These are phyloP conservation scores for Fulmarus glacialis DNA, from an alignment of 2,113 vertebrate species.

Conservation along the genomic window DNA sequence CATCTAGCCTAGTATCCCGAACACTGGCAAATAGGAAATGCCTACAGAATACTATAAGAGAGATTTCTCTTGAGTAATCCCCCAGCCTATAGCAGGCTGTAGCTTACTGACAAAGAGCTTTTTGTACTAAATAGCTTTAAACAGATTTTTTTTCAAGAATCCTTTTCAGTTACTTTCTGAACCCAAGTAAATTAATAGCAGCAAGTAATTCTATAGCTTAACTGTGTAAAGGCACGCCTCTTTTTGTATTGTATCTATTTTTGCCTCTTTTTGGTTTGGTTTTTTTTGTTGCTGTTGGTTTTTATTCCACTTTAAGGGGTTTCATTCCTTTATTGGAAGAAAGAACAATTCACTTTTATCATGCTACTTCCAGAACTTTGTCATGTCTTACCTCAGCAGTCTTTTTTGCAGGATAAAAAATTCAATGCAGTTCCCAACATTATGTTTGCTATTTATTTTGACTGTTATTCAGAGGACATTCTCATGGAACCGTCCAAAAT, in stretches of 20 bases:
- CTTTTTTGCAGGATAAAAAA: background rate
- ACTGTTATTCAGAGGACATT: background rate
- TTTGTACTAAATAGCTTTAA: background rate
- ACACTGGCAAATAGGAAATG: background rate
- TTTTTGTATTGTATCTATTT: background rate
- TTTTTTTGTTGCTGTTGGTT: background rate
- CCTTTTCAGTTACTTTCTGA: background rate
- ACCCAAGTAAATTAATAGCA: background rate
- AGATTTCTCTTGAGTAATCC: background rate
- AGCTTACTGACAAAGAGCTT: background rate
- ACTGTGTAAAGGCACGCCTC: background rate
- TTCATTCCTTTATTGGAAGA: background rate
- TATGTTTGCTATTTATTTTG: background rate
- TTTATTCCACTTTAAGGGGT: background rate
- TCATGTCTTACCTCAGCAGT: background rate
- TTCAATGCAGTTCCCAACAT: background rate
- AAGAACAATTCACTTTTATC: background rate
- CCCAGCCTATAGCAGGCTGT: background rate
- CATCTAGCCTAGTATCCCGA: background rate
- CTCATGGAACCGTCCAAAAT: background rate
- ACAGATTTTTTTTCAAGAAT: background rate
- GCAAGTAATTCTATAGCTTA: background rate
- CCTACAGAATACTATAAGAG: background rate
- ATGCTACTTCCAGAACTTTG: background rate
- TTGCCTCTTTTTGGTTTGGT: background rate